phyloP scores from a whole-genome alignment of 2,888 invertebrate genomes.

The Caenorhabditis sp. region DNA sequence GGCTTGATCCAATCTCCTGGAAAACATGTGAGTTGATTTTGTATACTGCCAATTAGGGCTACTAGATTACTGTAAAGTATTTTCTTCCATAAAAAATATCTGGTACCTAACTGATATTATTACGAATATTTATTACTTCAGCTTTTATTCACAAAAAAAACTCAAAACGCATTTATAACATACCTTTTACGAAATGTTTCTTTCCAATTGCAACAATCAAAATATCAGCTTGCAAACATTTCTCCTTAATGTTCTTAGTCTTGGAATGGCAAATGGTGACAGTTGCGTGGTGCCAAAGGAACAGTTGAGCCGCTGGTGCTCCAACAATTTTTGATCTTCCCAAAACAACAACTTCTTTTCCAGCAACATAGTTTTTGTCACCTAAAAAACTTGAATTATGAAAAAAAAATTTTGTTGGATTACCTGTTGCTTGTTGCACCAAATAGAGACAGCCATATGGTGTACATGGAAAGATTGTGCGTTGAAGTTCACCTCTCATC shows the following conservation, averaged over 20 bases:
- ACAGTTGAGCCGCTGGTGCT: constrained; percentile 88
- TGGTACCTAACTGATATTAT: no score
- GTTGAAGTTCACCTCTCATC: constrained; percentile 83
- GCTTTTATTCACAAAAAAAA: no score
- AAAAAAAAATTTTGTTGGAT: constrained; percentile 10
- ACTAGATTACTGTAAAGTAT: no score
- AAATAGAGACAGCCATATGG: constrained; percentile 93
- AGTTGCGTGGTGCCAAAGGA: constrained; percentile 95
- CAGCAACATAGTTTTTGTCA: constrained; percentile 57
- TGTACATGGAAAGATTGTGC: constrained; percentile 89
- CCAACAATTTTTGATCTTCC: constrained; percentile 98
- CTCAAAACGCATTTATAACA: no score
- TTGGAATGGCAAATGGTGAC: constrained; percentile 96
- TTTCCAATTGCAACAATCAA: constrained; percentile 94
- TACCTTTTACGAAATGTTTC: constrained; percentile 85
- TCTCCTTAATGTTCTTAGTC: constrained; percentile 75
- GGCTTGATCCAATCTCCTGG: constrained; percentile 88
- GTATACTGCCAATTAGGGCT: no score
- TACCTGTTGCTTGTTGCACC: constrained; percentile 77
- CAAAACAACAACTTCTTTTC: constrained; percentile 84
- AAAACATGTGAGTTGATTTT: background rate
- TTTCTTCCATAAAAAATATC: no score
- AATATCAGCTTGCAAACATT: constrained; percentile 81
- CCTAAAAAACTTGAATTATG: constrained; percentile 32
- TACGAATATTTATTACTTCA: background rate